A percentile compares a stretch with the other conserved stretches of the same genome.
Evolutionary conservation across 2,888 invertebrate species (phyloP).

Genomic region (Lepidocyrtinus sp.): DNA sequence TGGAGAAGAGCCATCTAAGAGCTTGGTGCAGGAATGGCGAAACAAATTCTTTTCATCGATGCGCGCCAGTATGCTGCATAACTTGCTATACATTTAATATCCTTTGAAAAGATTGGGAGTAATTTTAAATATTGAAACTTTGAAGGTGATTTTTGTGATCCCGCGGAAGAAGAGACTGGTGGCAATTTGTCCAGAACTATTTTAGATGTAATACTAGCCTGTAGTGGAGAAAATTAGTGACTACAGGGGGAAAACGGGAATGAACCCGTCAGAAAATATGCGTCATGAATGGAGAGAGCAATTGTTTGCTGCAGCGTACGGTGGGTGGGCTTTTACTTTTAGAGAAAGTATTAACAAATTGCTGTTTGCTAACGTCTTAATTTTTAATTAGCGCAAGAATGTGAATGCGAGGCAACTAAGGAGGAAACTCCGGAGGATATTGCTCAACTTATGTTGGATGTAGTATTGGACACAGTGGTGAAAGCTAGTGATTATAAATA

Average conservation of each 20-base stretch:
- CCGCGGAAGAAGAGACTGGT: not conserved
- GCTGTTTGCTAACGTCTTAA: too few relatives aligned
- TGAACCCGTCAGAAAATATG: not conserved
- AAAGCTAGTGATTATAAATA: not conserved
- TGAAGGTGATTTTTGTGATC: not conserved
- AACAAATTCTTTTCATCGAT: not conserved
- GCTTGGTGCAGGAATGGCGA: not conserved
- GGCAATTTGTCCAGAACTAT: not conserved
- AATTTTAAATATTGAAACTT: not conserved
- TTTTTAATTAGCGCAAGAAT: not conserved
- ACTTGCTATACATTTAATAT: too few relatives aligned
- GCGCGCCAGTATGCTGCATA: too few relatives aligned
- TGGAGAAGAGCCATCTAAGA: not conserved
- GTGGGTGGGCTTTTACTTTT: too few relatives aligned
- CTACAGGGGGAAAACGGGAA: not conserved
- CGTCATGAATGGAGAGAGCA: not conserved
- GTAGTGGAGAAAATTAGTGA: not conserved
- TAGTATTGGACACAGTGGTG: not conserved
- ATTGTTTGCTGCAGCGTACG: not conserved
- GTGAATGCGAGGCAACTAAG: not conserved
- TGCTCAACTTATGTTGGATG: not conserved
- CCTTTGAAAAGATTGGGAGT: too few relatives aligned
- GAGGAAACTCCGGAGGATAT: not conserved
- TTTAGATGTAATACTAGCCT: not conserved
- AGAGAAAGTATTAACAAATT: too few relatives aligned